Conservation (phyloP, 2,797 vertebrate species). For the Sebastes taczanowskii region DNA sequence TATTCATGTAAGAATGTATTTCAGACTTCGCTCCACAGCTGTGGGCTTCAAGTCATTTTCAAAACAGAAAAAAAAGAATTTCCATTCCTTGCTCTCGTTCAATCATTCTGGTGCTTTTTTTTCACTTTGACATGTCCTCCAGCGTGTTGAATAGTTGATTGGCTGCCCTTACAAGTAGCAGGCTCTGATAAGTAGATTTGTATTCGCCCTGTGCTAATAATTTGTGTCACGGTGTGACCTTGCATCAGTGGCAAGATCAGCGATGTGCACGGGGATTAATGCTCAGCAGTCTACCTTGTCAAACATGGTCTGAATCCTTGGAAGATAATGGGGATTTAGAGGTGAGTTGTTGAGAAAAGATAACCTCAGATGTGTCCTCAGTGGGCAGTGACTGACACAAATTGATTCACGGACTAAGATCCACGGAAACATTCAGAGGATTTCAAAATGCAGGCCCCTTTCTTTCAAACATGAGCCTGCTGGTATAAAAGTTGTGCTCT, state of each 20-base stretch:
- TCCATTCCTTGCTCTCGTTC: background rate
- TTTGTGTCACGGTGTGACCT: constrained; percentile 27
- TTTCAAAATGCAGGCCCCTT: background rate
- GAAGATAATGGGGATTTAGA: background rate
- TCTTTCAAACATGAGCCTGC: no score
- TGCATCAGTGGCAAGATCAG: constrained; percentile 13
- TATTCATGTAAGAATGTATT: background rate
- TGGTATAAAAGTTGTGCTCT: constrained; percentile 44
- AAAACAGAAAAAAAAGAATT: background rate
- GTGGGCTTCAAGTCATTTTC: background rate
- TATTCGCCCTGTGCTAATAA: constrained; percentile 14
- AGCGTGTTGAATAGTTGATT: background rate
- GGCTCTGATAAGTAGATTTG: constrained; percentile 29
- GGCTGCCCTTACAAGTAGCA: background rate
- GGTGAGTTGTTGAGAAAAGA: constrained; percentile 1
- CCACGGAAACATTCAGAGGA: background rate
- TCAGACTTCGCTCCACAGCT: background rate
- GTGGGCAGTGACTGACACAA: constrained; percentile 1
- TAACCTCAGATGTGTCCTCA: background rate
- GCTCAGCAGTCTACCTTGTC: constrained; percentile 8
- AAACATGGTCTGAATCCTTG: constrained; percentile 19
- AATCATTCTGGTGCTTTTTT: background rate
- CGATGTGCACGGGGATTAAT: constrained; percentile 16
- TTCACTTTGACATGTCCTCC: background rate
- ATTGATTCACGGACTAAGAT: constrained; percentile 11